Evolutionary conservation across 2,113 vertebrate genomes (phyloP), one percentile per base, ranked within the genome.

Genomic region (Gavialis gangeticus): DNA sequence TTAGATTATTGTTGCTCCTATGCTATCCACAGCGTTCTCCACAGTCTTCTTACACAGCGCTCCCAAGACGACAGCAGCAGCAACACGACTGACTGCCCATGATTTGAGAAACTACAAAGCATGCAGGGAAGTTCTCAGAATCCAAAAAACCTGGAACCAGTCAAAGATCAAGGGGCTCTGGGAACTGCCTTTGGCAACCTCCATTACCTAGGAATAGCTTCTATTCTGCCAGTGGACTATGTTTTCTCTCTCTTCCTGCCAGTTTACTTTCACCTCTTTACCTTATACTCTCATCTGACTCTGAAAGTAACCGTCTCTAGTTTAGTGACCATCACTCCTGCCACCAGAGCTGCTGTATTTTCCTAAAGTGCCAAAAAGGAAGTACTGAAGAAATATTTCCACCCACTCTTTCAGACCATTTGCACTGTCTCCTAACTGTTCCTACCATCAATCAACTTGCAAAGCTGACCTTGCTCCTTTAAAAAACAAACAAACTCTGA

Each of bases 21-120:
- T 16, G 1, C 30, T 21, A 5, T 5, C 17, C 11, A 4, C 66
- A 3, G 17, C 84, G 11, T 28, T 10, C 75, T 22, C 2, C 17
- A 1, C 5, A 10, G 11, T 17, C 37, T 10, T 8, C 64, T 34
- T 17, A 3, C 21, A 54, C 54, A 14, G 18, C 2, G 1, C 11
- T 81, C 16, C 4, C 11, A 55, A 27, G 28, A 6, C 54, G 18
- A 28, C 24, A 6, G 1, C 3, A 9, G 46, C 22, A 10, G 4
- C 11, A 2, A 5, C 16, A 1, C 12, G 4, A 34, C 30, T 0
- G 17, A 4, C 27, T 2, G 2, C 3, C 55, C 28, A 62, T 56
- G 54, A 19, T 0, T 27, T 30, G 69, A 37, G 46, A 5, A 5
- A 30, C 58, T 16, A 60, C 37, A 6, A 67, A 64, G 57, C 56